A percentile compares a stretch with the other conserved stretches of the same genome.
Conservation (phyloP, 2,888 invertebrate species). For the Nephrotoma flavescens region DNA sequence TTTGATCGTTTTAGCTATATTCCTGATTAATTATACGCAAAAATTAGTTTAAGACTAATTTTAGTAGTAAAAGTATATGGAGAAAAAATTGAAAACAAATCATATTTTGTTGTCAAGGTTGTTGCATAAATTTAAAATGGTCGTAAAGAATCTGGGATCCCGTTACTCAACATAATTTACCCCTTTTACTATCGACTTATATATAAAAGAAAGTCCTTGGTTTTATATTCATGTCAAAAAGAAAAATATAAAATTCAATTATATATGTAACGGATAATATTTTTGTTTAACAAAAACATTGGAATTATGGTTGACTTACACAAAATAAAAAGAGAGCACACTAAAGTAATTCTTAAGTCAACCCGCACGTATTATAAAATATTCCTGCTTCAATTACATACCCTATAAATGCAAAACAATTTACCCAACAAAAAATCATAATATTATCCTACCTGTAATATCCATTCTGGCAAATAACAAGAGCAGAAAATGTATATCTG, state of each 20-base stretch:
- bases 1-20: not conserved
- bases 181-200: not conserved
- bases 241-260: not conserved
- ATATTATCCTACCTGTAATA: not conserved
- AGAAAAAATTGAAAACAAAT: not conserved
- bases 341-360: not conserved
- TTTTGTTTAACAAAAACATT: not conserved
- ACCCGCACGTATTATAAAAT: not conserved
- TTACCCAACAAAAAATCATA: not conserved
- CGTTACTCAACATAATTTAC: not conserved
- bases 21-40: not conserved
- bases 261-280: not conserved
- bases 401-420: not conserved
- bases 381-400: not conserved
- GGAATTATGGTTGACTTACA: not conserved
- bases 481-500: not conserved
- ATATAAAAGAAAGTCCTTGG: not conserved
- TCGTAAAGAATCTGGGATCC: not conserved
- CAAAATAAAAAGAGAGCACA: not conserved
- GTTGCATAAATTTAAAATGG: not conserved
- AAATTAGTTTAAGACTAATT: not conserved
- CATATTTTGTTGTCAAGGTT: not conserved
- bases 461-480: not conserved
- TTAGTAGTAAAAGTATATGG: not conserved
- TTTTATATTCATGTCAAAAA: not conserved